Base-by-base conservation (phyloP, 2,888 invertebrate species). In the Diploptera punctata region DNA sequence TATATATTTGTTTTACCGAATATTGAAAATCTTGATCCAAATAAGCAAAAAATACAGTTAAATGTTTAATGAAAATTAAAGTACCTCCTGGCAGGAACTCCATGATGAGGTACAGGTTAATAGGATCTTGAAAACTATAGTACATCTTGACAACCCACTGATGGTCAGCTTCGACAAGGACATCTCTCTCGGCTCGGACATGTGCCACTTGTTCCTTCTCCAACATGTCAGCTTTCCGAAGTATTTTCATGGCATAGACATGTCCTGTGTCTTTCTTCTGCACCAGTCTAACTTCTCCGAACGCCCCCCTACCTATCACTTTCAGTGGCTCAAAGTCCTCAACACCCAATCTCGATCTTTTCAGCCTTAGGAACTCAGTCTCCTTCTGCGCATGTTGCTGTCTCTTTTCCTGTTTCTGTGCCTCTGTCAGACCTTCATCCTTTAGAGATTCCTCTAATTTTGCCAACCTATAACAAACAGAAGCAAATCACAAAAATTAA, bases 91-190 rank as follows among this genome's bases (percentile, higher is more conserved):
- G 99, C 78, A 99, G 88, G 86, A 99, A 99, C 86, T 99, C 99
- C 99, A 99, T 99, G 81, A 99, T 99, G 80, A 99, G 90, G 88
- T 99, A 99, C 76, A 99, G 88, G 87, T 99, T 99, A 82, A 97
- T 93, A 61, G 97, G 94, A 85, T 99, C 99, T 84, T 93, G 90
- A 88, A 99, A 99, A 83, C 97, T 97, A 89, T 99, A 99, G 87
- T 97, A 99, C 99, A 99, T 99, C 86, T 98, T 99, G 75, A 99
- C 99, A 76, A 99, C 99, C 99, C 99, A 99, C 81, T 98, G 97
- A 83, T 99, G 99, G 84, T 99, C 99, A 0, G 99, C 99, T 84
- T 99, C 99, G 21, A 99, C 99, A 68, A 99, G 87, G 75, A 99
- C 95, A 84, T 99, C 99, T 75, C 99, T 89, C 84, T 99, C 99